phyloP scores from a whole-genome alignment of 2,797 vertebrate genomes.

The Oceanodroma leucorhoa region DNA sequence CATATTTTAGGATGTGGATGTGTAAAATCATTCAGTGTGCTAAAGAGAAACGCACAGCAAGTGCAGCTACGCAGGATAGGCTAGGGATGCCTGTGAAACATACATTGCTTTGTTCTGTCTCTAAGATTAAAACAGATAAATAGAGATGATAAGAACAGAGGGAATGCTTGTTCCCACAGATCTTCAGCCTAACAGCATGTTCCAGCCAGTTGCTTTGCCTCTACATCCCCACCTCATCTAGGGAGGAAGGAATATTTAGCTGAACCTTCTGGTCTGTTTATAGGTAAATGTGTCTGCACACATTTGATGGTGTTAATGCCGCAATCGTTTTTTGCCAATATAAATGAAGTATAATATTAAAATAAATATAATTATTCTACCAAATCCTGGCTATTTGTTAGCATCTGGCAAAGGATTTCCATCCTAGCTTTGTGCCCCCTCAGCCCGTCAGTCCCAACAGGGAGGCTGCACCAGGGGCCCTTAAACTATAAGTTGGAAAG shows the following conservation, averaged over 20 bases:
- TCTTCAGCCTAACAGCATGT: background rate
- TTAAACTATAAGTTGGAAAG: background rate
- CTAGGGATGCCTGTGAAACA: background rate
- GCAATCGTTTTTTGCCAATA: background rate
- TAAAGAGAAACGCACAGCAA: background rate
- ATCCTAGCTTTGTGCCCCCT: background rate
- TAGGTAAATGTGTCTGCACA: background rate
- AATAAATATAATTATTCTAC: background rate
- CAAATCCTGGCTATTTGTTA: background rate
- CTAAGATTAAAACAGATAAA: background rate
- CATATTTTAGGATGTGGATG: background rate
- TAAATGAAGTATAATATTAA: background rate
- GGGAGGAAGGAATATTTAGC: background rate
- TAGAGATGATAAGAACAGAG: background rate
- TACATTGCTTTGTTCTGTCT: background rate
- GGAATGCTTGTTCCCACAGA: background rate
- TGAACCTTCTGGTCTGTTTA: background rate
- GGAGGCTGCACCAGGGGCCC: background rate
- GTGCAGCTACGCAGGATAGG: background rate
- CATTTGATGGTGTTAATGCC: background rate
- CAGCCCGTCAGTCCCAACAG: background rate
- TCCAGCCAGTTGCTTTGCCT: background rate
- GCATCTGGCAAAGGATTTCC: background rate
- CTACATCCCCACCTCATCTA: background rate
- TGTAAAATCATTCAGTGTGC: background rate